Conservation (phyloP, 2,113 vertebrate species). For the Xenus cinereus region DNA sequence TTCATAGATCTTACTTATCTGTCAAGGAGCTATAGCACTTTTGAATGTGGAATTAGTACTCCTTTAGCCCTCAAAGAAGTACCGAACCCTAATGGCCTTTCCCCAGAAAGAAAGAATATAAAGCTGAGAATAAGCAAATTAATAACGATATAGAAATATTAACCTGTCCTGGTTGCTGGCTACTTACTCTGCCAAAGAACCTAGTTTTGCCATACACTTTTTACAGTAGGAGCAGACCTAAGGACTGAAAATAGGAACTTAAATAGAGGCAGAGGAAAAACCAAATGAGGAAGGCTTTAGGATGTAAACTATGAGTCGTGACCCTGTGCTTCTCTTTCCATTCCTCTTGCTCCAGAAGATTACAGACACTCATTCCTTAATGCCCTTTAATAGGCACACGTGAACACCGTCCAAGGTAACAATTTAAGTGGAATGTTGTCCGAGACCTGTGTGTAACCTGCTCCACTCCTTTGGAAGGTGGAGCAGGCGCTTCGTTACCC, state of each 20-base stretch:
- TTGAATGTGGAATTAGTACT: neutral
- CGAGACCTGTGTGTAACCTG: neutral
- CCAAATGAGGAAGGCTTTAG: neutral
- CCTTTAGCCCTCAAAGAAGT: neutral
- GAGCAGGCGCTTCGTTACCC: neutral
- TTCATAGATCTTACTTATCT: neutral
- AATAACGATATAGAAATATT: neutral
- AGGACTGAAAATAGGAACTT: neutral
- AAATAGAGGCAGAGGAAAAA: neutral
- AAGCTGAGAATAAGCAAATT: neutral
- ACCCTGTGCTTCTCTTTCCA: neutral
- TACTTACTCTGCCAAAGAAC: neutral
- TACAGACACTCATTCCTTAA: neutral
- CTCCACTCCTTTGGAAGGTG: neutral
- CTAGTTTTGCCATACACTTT: neutral
- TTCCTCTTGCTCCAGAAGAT: neutral
- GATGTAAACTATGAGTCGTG: neutral
- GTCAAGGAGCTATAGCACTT: neutral
- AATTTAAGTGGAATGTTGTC: slow-evolving; percentile 29
- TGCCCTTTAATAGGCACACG: neutral
- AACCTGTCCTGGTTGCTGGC: neutral
- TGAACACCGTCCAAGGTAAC: neutral
- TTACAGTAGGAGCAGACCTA: neutral
- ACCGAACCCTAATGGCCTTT: neutral
- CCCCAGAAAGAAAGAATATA: neutral